Evolutionary conservation across 2,797 vertebrate genomes (phyloP).

Genomic region (Mycteria americana): DNA sequence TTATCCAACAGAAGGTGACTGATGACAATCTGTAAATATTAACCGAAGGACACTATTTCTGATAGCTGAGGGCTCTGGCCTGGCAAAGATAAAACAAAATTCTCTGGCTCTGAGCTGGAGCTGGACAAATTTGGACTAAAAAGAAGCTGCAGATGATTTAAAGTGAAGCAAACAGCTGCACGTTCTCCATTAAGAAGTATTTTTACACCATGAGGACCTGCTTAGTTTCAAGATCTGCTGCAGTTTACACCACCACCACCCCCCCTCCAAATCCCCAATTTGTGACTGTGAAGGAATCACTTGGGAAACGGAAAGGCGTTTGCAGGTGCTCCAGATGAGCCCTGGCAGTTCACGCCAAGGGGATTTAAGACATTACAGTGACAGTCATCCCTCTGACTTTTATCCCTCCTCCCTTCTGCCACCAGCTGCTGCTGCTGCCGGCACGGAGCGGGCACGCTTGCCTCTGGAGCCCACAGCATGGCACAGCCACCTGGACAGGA

Average conservation of each 20-base stretch:
- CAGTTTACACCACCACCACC: background rate
- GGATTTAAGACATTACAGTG: background rate
- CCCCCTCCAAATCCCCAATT: background rate
- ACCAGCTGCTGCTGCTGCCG: background rate
- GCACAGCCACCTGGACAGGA: background rate
- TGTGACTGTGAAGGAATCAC: background rate
- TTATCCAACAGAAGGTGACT: background rate
- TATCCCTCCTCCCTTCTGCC: background rate
- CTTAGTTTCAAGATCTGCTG: background rate
- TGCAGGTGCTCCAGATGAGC: background rate
- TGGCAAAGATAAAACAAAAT: background rate
- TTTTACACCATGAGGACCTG: conserved; percentile 1
- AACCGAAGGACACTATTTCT: background rate
- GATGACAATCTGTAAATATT: background rate
- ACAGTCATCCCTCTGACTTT: background rate
- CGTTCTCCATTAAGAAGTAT: background rate
- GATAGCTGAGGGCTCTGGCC: background rate
- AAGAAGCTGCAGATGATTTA: background rate
- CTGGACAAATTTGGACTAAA: background rate
- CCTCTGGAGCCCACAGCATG: background rate
- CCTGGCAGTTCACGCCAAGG: background rate
- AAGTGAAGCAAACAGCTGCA: background rate
- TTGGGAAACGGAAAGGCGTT: background rate
- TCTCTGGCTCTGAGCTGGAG: background rate
- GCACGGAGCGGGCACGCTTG: rapidly evolving